These are phyloP conservation scores for Coenonympha arcania DNA, from an alignment of 2,888 invertebrate species.

Conservation along the genomic window DNA sequence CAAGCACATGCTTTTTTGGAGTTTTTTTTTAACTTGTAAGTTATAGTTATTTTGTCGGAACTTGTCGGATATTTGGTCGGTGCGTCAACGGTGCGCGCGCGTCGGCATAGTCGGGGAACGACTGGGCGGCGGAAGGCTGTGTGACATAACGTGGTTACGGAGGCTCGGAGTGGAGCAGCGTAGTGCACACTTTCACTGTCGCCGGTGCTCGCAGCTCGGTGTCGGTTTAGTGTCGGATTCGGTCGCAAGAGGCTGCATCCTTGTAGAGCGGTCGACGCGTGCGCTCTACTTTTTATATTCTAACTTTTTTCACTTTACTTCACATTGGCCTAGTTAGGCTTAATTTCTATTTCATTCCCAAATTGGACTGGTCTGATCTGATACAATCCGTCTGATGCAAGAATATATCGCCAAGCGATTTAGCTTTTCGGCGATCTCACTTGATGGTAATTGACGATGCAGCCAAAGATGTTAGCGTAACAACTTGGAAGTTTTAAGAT, in stretches of 20 bases:
- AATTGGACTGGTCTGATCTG: no score
- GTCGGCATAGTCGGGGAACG: conserved; percentile 57
- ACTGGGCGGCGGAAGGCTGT: conserved; percentile 41
- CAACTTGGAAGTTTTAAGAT: no score
- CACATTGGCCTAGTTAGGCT: no score
- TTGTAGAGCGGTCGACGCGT: conserved; percentile 37
- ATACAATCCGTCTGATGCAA: no score
- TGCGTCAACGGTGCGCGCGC: conserved; percentile 52
- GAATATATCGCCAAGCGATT: no score
- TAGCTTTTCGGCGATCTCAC: no score
- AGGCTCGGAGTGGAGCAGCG: conserved; percentile 30
- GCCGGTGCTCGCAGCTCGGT: conserved; percentile 1
- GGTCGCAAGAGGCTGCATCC: conserved; percentile 35
- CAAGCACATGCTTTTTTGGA: conserved; percentile 44
- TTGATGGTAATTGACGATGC: no score
- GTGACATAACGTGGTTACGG: conserved; percentile 68
- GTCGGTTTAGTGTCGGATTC: conserved; percentile 5
- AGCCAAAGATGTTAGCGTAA: no score
- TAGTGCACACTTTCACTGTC: conserved; percentile 61
- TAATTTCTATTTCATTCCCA: no score
- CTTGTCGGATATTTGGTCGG: conserved; percentile 26
- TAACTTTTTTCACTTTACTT: no score
- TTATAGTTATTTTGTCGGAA: conserved; percentile 12
- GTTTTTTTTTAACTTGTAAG: conserved; percentile 22
- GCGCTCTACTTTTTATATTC: conserved; percentile 23